These are phyloP conservation scores for Vultur gryphus DNA, from an alignment of 2,797 vertebrate species.

Conservation along the genomic window DNA sequence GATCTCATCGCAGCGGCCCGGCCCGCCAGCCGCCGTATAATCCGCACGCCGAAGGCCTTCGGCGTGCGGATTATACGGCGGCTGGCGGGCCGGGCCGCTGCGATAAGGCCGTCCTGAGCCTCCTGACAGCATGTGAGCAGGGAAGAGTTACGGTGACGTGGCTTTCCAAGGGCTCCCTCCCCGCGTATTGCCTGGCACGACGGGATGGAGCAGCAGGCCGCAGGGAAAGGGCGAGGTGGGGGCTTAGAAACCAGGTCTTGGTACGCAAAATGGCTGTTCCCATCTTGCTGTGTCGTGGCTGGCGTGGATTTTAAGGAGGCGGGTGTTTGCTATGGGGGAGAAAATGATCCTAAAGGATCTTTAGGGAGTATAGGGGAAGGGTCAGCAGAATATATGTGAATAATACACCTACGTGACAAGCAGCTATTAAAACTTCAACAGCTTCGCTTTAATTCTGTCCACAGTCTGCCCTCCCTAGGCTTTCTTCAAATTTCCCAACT, in stretches of 20 bases:
- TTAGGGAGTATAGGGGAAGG: neutral
- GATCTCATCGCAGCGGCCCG: too few relatives aligned
- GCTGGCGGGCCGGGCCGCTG: neutral
- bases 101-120: neutral
- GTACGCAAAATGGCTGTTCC: fast-evolving
- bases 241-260: neutral
- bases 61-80: neutral
- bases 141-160: neutral
- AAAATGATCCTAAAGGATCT: neutral
- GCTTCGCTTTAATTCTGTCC: neutral
- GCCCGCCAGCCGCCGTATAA: neutral
- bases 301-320: neutral
- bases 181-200: neutral
- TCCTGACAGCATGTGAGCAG: neutral
- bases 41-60: neutral
- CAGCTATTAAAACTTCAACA: neutral
- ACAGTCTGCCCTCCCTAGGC: neutral
- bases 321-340: neutral
- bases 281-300: neutral
- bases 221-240: neutral
- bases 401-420: neutral
- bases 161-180: neutral
- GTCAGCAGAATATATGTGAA: neutral
- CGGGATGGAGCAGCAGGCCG: neutral
- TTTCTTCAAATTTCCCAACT: neutral